Base-by-base conservation (phyloP, 2,113 vertebrate species). In the Ochotona curzoniae region DNA sequence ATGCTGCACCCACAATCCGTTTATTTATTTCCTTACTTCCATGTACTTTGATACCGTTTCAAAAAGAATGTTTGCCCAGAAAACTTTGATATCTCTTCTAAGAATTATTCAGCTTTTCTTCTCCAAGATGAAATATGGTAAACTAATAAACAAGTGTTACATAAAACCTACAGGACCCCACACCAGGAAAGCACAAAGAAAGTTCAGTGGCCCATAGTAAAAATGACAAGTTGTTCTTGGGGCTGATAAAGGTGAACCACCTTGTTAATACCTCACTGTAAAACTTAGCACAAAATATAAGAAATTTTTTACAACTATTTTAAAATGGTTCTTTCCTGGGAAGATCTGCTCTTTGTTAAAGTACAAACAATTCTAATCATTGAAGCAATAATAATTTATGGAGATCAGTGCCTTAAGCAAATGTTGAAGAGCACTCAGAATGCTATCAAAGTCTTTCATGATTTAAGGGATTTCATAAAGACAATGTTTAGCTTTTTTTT, bases 271-370 rank as follows among this genome's bases (percentile, higher is more conserved):
- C 1, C 44, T 78, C 20, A 67, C 66, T 93, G 47, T 38, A 63
- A 81, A 88, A 76, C 14, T 74, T 11, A 71, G 8, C 47, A 69
- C 12, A 87, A 64, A 13, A 73, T 20, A 81, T 23, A 78, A 7
- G 20, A 91, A 83, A 91, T 44, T 89, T 94, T 86, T 38, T 0
- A 79, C n/a, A 90, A 75, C 7, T 47, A 20, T 94, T 92, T 94
- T 92, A 71, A 70, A 92, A 83, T 47, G 25, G n/a, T 51, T 26
- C 3, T 47, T 84, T 90, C n/a, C 38, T 60, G 12, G 57, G 44
- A 70, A 81, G 32, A 90, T 81, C 0, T 0, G 66, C 4, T 86
- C 63, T 44, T 89, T 51, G 0, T 23, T 66, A 81, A 83, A 75
- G 66, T 84, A 26, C 38, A 82, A 69, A 69, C 10, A 93, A 83